Percentiles rank a stretch among this genome's conserved stretches.
phyloP scores from a whole-genome alignment of 2,797 vertebrate species.

The Crenichthys baileyi region DNA sequence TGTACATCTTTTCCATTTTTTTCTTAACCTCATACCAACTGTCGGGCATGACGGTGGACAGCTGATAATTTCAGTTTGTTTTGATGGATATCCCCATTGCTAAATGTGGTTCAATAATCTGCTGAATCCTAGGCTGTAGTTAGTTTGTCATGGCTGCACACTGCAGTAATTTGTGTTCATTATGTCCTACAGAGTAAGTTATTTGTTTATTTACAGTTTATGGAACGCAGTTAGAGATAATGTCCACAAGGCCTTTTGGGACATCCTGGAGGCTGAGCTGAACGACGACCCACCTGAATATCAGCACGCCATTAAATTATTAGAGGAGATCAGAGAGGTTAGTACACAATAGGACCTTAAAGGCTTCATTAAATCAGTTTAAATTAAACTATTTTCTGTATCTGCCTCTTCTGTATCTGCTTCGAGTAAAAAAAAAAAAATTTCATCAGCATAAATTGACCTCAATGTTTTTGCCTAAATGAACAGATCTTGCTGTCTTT shows the following conservation, averaged over 20 bases:
- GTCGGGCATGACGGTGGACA: too few species aligned
- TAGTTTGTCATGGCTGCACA: not conserved
- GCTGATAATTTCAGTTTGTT: not conserved
- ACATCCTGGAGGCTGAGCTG: slow-evolving; percentile 88
- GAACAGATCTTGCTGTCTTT: slow-evolving; percentile 90
- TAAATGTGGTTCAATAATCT: too few species aligned
- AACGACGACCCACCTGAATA: slow-evolving; percentile 91
- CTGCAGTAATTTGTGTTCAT: not conserved
- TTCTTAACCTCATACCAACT: too few species aligned
- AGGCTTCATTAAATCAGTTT: not conserved
- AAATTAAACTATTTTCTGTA: not conserved
- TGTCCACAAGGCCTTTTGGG: slow-evolving; percentile 94
- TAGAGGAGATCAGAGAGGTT: slow-evolving; percentile 95
- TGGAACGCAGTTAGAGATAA: slow-evolving; percentile 84
- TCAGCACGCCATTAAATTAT: slow-evolving; percentile 88
- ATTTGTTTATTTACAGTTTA: slow-evolving; percentile 75
- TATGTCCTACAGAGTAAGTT: not conserved
- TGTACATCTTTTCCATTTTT: too few species aligned
- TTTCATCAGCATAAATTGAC: not conserved
- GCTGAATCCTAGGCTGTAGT: not conserved
- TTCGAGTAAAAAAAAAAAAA: not conserved
- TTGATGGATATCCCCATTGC: not conserved
- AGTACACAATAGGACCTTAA: slow-evolving; percentile 28
- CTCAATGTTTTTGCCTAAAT: not conserved
- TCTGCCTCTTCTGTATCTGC: not conserved